Percentiles rank a stretch among this genome's conserved stretches.
These are phyloP conservation scores for Mnemiopsis leidyi DNA, from an alignment of 37 sponge, comb jelly and placozoan genomes.

Conservation along the genomic window DNA sequence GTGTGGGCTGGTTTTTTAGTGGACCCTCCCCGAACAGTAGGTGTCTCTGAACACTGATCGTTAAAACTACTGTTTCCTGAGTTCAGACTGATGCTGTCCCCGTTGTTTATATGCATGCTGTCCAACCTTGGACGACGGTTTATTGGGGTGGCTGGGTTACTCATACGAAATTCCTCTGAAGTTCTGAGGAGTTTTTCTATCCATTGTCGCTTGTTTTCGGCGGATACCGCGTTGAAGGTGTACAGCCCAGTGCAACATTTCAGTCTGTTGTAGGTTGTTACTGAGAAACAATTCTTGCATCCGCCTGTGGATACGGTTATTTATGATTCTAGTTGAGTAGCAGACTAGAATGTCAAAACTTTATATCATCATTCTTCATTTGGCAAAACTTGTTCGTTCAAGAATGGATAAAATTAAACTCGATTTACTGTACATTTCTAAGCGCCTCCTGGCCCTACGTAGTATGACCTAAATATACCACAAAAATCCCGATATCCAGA, in stretches of 20 bases:
- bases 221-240: neutral
- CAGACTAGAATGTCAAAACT: too few relatives aligned
- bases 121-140: neutral
- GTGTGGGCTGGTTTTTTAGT: neutral
- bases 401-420: too few relatives aligned
- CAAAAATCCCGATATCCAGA: too few relatives aligned
- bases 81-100: neutral
- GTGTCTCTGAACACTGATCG: neutral
- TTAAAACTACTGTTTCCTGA: neutral
- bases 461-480: too few relatives aligned
- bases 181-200: neutral
- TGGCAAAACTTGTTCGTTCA: too few relatives aligned
- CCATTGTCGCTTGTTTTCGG: constrained; percentile 25
- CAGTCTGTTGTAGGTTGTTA: constrained; percentile 23
- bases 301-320: constrained; percentile 51
- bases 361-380: too few relatives aligned
- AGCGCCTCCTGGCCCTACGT: too few relatives aligned
- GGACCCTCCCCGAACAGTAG: neutral
- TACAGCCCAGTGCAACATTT: constrained; percentile 50
- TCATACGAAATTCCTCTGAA: neutral
- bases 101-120: neutral
- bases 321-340: too few relatives aligned
- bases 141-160: neutral
- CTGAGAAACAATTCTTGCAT: constrained; percentile 29
- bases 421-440: too few relatives aligned